Conservation (phyloP, 1,140 invertebrate species). For the Ceratina calcarata region DNA sequence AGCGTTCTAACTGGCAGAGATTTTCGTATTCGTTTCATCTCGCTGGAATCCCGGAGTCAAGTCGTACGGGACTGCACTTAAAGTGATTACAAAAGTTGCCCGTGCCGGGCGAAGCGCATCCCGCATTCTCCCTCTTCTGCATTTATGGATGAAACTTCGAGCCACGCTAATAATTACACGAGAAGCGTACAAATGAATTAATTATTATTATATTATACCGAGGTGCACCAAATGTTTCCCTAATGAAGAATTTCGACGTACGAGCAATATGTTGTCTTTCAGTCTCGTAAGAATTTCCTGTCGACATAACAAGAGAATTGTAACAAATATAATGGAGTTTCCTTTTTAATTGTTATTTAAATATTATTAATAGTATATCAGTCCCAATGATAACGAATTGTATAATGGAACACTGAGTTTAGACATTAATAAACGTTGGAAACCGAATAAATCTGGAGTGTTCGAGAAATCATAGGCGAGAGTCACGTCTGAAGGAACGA, state of each 20-base stretch:
- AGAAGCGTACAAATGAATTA: conserved; percentile 48
- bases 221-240: not conserved
- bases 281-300: too few relatives aligned
- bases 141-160: conserved; percentile 49
- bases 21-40: conserved; percentile 55
- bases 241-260: not conserved
- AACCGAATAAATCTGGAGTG: too few relatives aligned
- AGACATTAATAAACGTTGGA: too few relatives aligned
- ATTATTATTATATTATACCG: conserved; percentile 21
- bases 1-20: conserved; percentile 13
- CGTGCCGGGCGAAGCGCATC: conserved; percentile 17
- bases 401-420: too few relatives aligned
- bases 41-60: conserved; percentile 51
- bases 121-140: conserved; percentile 15
- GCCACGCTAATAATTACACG: conserved; percentile 54
- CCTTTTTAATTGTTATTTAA: too few relatives aligned
- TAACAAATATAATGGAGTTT: too few relatives aligned
- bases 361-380: too few relatives aligned
- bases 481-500: too few relatives aligned
- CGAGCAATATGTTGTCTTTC: too few relatives aligned
- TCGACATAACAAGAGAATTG: too few relatives aligned
- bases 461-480: too few relatives aligned
- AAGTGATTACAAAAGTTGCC: conserved; percentile 62
- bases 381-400: too few relatives aligned
- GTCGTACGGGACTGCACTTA: conserved; percentile 61